A percentile compares a stretch with the other conserved stretches of the same genome.
phyloP scores from a whole-genome alignment of 2,113 vertebrate species.

The Sturnus vulgaris region DNA sequence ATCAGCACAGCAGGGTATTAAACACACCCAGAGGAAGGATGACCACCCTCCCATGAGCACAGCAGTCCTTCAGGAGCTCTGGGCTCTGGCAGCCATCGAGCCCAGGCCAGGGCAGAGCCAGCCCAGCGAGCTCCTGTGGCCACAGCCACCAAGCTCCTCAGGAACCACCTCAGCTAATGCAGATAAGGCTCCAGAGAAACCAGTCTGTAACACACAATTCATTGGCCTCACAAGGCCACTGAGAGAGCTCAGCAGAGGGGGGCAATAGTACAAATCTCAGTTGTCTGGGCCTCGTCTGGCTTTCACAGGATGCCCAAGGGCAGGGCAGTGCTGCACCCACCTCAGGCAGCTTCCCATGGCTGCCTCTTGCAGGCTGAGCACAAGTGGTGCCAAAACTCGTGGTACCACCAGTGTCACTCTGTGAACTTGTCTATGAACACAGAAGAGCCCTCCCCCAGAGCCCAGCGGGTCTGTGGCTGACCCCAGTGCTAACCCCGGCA shows the following conservation, averaged over 20 bases:
- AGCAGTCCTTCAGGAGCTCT: fast-evolving
- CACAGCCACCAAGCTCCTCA: fast-evolving
- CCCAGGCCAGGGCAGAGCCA: neutral
- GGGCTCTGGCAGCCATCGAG: neutral
- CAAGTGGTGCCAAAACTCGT: fast-evolving
- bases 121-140: fast-evolving
- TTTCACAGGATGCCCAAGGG: neutral
- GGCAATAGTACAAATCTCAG: too few relatives aligned
- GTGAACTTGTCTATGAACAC: neutral
- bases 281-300: fast-evolving
- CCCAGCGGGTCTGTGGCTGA: fast-evolving
- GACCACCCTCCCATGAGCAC: too few relatives aligned
- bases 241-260: fast-evolving
- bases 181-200: neutral
- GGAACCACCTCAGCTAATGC: fast-evolving
- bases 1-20: fast-evolving
- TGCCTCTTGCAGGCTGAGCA: fast-evolving
- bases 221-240: neutral
- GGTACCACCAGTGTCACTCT: fast-evolving
- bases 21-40: neutral
- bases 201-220: neutral
- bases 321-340: fast-evolving
- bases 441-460: neutral
- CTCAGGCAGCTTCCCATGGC: fast-evolving
- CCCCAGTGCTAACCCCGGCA: fast-evolving